A percentile compares a stretch with the other conserved stretches of the same genome.
Evolutionary conservation across 1,140 invertebrate species (phyloP).

Genomic region (Ceratosolen fusciceps): DNA sequence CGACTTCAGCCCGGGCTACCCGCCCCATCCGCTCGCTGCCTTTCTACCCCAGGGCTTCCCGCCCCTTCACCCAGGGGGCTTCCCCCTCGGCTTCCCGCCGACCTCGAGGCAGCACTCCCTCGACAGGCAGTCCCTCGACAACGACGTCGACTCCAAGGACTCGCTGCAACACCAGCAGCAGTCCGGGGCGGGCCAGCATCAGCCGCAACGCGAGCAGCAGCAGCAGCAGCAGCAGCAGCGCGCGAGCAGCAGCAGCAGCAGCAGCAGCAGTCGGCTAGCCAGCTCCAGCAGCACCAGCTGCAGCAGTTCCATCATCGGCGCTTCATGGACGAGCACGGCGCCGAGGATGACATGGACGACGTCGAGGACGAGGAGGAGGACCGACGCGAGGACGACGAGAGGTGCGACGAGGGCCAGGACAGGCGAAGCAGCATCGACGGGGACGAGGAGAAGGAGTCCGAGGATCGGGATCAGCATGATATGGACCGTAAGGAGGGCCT

Average conservation of each 20-base stretch:
- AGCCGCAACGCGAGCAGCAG: constrained; percentile 56
- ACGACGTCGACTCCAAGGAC: constrained; percentile 62
- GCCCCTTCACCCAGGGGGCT: constrained; percentile 71
- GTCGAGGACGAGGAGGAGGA: constrained; percentile 68
- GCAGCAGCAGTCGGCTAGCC: constrained; percentile 56
- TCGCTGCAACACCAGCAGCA: constrained; percentile 61
- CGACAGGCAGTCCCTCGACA: constrained; percentile 62
- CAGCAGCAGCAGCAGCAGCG: constrained; percentile 60
- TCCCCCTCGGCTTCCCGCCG: constrained; percentile 75
- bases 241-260: constrained; percentile 58
- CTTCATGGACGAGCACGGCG: constrained; percentile 65
- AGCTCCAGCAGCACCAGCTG: constrained; percentile 55
- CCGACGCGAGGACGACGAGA: constrained; percentile 66
- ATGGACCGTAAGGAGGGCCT: constrained; percentile 73
- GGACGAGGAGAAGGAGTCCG: constrained; percentile 75
- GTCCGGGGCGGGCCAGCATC: constrained; percentile 55
- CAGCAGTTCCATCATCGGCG: constrained; percentile 62
- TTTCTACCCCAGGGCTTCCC: constrained; percentile 77
- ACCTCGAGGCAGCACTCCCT: constrained; percentile 73
- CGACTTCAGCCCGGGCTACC: constrained; percentile 75
- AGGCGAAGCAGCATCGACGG: constrained; percentile 47
- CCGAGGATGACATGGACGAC: constrained; percentile 64
- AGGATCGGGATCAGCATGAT: constrained; percentile 75
- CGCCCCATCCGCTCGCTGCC: constrained; percentile 69
- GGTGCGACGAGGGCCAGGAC: constrained; percentile 59